A percentile compares a stretch with the other conserved stretches of the same genome.
These are phyloP conservation scores for Apostichopus japonicus DNA, from an alignment of 35 echinoderm and acorn worm species.

Conservation along the genomic window DNA sequence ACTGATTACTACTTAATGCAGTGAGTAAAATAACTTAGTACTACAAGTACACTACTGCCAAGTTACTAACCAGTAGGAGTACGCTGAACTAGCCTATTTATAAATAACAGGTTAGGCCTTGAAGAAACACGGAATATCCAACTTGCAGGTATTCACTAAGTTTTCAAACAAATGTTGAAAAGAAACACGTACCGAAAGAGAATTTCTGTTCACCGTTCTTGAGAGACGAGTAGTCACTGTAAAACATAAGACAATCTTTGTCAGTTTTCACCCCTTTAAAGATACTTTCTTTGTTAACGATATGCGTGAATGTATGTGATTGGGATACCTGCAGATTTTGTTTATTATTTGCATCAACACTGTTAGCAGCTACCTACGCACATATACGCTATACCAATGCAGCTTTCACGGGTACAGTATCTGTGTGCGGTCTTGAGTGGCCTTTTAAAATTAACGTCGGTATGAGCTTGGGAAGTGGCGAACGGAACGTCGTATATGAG, in stretches of 20 bases:
- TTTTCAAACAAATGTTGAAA: not conserved
- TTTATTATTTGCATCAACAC: slow-evolving; percentile 1
- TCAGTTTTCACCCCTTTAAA: not conserved
- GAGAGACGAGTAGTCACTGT: not conserved
- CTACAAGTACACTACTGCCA: too few relatives aligned
- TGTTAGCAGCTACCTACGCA: not conserved
- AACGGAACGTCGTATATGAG: too few relatives aligned
- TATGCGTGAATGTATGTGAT: not conserved
- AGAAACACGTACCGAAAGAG: not conserved
- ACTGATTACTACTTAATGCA: too few relatives aligned
- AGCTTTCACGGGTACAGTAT: not conserved
- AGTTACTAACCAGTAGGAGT: too few relatives aligned
- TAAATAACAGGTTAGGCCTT: too few relatives aligned
- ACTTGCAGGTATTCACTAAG: too few relatives aligned
- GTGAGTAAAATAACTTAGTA: too few relatives aligned
- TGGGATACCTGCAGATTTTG: not conserved
- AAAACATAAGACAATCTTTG: not conserved
- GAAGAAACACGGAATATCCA: too few relatives aligned
- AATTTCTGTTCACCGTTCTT: not conserved
- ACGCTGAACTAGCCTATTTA: too few relatives aligned
- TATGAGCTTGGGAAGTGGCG: not conserved
- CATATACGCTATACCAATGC: not conserved
- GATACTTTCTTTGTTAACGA: not conserved
- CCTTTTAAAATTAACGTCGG: not conserved
- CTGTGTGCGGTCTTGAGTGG: not conserved